phyloP scores from a whole-genome alignment of 1,140 invertebrate species.

The Eueides isabella region DNA sequence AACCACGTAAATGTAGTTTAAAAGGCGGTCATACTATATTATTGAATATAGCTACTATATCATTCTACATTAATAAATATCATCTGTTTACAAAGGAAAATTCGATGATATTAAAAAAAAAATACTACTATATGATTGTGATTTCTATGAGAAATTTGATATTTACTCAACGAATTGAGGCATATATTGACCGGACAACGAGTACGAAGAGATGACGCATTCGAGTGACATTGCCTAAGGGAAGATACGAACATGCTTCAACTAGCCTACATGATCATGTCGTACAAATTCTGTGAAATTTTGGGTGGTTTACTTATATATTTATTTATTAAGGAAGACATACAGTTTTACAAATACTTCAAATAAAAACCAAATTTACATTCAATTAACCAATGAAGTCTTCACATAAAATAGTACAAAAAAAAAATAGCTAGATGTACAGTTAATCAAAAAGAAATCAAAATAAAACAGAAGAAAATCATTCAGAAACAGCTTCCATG shows the following conservation, averaged over 20 bases:
- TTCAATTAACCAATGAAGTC: too few species aligned
- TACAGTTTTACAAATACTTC: too few species aligned
- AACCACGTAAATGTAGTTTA: neutral
- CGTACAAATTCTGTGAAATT: conserved; percentile 14
- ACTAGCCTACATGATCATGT: conserved; percentile 11
- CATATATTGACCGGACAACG: neutral
- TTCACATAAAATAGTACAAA: too few species aligned
- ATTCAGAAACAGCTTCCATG: too few species aligned
- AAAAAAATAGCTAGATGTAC: too few species aligned
- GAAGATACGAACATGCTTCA: conserved; percentile 19
- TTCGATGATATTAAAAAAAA: too few species aligned
- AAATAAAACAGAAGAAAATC: too few species aligned
- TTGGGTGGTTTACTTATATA: neutral
- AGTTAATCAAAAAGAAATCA: too few species aligned
- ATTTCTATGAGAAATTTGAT: neutral
- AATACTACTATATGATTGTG: neutral
- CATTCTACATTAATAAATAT: too few species aligned
- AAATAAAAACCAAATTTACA: too few species aligned
- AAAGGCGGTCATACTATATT: neutral
- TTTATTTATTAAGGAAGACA: neutral
- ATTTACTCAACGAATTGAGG: neutral
- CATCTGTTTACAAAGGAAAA: too few species aligned
- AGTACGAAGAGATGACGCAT: conserved; percentile 7
- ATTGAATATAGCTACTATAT: too few species aligned
- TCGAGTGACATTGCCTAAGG: conserved; percentile 20